Conservation (phyloP, 2,888 invertebrate genomes). For the Drosophila neonasuta region DNA sequence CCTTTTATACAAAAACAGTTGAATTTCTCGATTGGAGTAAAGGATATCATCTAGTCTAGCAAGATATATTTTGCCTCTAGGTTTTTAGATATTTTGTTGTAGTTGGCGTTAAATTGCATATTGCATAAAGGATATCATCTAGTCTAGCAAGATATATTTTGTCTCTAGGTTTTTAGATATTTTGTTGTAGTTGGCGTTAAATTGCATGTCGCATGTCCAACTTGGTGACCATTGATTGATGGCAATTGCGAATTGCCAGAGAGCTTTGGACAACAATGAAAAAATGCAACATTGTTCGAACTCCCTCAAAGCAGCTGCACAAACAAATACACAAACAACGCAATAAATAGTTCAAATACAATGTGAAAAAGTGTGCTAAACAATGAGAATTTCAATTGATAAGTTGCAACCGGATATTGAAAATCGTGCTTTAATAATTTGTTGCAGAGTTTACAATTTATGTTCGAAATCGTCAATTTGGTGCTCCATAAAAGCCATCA, state of each 20-base stretch:
- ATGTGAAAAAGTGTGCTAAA: conserved; percentile 17
- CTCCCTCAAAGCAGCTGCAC: conserved; percentile 10
- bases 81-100: conserved; percentile 19
- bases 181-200: conserved; percentile 58
- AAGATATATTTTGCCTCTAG: neutral
- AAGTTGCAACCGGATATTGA: conserved; percentile 3
- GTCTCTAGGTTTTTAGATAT: conserved; percentile 8
- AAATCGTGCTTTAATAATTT: conserved; percentile 1
- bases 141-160: neutral
- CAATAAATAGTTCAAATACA: conserved; percentile 47
- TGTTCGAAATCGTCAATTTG: neutral
- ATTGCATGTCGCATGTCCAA: conserved; percentile 63
- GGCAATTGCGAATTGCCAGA: conserved; percentile 40
- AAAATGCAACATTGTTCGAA: conserved; percentile 46
- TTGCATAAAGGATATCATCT: conserved; percentile 46
- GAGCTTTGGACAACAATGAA: conserved; percentile 34
- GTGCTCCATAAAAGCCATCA: neutral
- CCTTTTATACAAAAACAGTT: neutral
- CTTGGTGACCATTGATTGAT: conserved; percentile 70
- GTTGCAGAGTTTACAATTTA: neutral
- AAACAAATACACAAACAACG: conserved; percentile 14
- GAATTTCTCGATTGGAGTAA: neutral
- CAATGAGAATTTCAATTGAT: conserved; percentile 20
- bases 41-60: conserved; percentile 9
- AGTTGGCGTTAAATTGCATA: conserved; percentile 68